Conservation (phyloP, 2,113 vertebrate genomes). For the Odontophorus gujanensis region DNA sequence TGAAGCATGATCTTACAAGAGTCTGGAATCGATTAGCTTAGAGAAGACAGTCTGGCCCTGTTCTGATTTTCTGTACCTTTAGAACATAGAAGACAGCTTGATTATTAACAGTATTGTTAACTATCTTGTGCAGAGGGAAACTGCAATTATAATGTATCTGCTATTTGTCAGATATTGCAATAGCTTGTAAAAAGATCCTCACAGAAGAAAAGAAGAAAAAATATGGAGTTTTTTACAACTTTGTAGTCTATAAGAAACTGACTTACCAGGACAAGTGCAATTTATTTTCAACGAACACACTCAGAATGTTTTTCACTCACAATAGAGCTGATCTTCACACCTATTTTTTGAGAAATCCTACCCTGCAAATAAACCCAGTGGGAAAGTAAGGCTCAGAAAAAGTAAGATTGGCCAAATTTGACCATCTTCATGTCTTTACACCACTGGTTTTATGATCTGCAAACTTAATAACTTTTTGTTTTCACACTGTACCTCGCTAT, state of each 20-base stretch:
- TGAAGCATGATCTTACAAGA: background rate
- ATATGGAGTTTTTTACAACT: background rate
- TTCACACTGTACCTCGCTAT: background rate
- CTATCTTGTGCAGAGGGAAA: background rate
- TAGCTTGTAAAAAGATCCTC: background rate
- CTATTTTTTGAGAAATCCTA: background rate
- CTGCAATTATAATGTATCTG: background rate
- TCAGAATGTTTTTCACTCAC: background rate
- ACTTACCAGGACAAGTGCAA: background rate
- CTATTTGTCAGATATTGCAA: background rate
- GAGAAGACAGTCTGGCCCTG: fast-evolving
- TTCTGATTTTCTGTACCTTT: background rate
- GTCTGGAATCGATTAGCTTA: background rate
- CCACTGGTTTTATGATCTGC: conserved; percentile 16
- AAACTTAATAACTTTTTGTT: background rate
- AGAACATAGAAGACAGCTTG: background rate
- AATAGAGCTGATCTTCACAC: background rate
- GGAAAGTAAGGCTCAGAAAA: background rate
- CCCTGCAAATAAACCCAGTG: conserved; percentile 18
- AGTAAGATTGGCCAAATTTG: background rate
- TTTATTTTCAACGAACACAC: background rate
- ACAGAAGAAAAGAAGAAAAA: background rate
- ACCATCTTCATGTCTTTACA: conserved; percentile 4
- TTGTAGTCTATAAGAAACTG: background rate
- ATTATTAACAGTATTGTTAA: background rate